Evolutionary conservation across 2,113 vertebrate genomes (phyloP), one percentile per base, ranked within the genome.

Genomic region (Dermatemys mawii): DNA sequence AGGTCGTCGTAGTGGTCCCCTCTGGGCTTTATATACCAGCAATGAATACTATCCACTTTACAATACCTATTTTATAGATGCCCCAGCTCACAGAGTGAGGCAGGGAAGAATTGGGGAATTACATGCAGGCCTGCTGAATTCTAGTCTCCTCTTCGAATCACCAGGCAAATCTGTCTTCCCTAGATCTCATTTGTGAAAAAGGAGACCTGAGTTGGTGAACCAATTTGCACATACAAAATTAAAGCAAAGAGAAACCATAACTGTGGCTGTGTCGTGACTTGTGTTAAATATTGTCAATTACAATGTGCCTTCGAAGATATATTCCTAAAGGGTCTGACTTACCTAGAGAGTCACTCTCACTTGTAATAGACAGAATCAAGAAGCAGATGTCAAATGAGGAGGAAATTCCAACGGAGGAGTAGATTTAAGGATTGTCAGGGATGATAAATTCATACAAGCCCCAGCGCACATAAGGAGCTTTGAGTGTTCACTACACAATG

Each of bases 331-430:
- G 50, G 83, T 67, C 96, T 97, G 95, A 97, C 94, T 96, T 96
- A 96, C 95, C 75, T 89, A 91, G 94, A 97, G 96, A 96, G 96
- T 96, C 94, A 92, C 92, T 88, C 86, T 96, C 97, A 96, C 96
- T 94, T 96, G 92, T 96, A 95, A 97, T 92, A 95, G 97, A 95
- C 96, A 94, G 96, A 94, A 94, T 90, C 94, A 93, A 97, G 96
- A 97, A 96, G 67, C 94, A 96, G 93, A 91, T 95, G 96, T 97
- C 93, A 97, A 93, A 95, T 53, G 90, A 95, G 88, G 81, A 95
- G 94, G 95, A 96, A 96, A 97, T 95, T 96, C 96, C 96, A 96
- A 90, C 82, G 97, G 94, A 94, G 94, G 88, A 90, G 84, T 92
- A 93, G 95, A 95, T 97, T 93, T 93, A 90, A 88, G 94, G 92